Evolutionary conservation across 37 sponge, comb jelly and placozoan species (phyloP).

Genomic region (Halichondria panicea): DNA sequence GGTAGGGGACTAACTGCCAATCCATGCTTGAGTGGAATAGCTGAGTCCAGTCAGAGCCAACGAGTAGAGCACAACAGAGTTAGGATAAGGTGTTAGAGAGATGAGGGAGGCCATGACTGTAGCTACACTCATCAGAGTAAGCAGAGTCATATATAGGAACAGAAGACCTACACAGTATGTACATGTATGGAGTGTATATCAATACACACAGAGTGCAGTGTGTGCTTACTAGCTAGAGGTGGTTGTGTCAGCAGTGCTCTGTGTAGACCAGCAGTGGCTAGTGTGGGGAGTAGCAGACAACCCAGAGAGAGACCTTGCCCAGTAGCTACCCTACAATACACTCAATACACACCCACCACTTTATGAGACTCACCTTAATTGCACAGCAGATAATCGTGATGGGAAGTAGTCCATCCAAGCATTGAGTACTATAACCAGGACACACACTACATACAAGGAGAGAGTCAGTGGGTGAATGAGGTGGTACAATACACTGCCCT

Average conservation of each 20-base stretch:
- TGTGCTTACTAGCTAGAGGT: not conserved
- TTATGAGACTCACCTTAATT: slow-evolving; percentile 35
- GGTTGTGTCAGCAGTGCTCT: slow-evolving; percentile 15
- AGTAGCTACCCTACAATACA: slow-evolving; percentile 16
- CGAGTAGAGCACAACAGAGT: slow-evolving; percentile 54
- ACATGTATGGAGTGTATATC: not conserved
- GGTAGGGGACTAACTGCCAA: slow-evolving; percentile 23
- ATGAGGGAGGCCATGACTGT: slow-evolving; percentile 58
- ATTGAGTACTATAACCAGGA: slow-evolving; percentile 49
- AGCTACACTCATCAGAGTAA: slow-evolving; percentile 14
- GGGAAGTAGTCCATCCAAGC: slow-evolving; percentile 84
- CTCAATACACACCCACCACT: not conserved
- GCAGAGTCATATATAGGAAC: slow-evolving; percentile 32
- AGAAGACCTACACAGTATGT: slow-evolving; percentile 19
- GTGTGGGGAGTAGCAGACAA: slow-evolving; percentile 62
- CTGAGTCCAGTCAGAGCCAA: slow-evolving; percentile 22
- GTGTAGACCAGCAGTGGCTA: slow-evolving; percentile 29
- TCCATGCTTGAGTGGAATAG: slow-evolving; percentile 13
- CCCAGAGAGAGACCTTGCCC: slow-evolving; percentile 54
- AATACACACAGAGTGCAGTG: not conserved
- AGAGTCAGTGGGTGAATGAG: not conserved
- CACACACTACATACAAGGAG: slow-evolving; percentile 29
- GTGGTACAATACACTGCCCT: not conserved
- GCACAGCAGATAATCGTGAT: slow-evolving; percentile 18
- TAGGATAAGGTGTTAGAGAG: slow-evolving; percentile 56